These are phyloP conservation scores for Temnothorax ravouxi DNA, from an alignment of 2,888 invertebrate genomes.

Conservation along the genomic window DNA sequence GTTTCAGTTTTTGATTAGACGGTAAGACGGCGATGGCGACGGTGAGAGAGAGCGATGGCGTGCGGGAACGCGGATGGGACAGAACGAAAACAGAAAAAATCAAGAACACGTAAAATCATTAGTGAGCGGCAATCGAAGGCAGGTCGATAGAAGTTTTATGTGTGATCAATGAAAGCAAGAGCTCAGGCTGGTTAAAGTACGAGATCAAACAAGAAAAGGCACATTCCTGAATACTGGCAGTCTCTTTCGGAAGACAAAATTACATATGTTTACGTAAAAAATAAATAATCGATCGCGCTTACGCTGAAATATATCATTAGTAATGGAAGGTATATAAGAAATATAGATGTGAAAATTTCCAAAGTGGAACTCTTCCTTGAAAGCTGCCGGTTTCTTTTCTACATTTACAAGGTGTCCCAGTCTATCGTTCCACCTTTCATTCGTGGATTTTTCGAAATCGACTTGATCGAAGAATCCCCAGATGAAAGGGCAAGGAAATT, in stretches of 20 bases:
- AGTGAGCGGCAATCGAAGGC: constrained; percentile 51
- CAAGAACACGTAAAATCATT: constrained; percentile 68
- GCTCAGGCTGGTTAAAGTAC: constrained; percentile 48
- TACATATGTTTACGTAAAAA: not conserved
- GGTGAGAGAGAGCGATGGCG: constrained; percentile 58
- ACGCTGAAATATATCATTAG: not conserved
- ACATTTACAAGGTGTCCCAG: constrained; percentile 1
- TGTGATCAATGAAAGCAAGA: constrained; percentile 56
- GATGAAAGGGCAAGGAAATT: not conserved
- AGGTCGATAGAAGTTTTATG: constrained; percentile 9
- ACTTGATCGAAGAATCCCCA: not conserved
- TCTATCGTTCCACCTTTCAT: not conserved
- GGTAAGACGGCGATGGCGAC: constrained; percentile 59
- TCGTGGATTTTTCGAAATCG: not conserved
- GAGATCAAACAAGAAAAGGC: constrained; percentile 6
- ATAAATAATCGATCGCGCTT: not conserved
- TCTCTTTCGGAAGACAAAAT: not conserved
- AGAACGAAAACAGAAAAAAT: constrained; percentile 76
- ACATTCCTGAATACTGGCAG: constrained; percentile 26
- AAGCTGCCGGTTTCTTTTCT: constrained; percentile 19
- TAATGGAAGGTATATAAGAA: not conserved
- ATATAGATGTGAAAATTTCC: not conserved
- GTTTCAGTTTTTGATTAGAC: constrained; percentile 61
- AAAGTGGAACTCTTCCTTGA: constrained; percentile 1
- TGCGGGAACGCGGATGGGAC: constrained; percentile 70